Conservation (phyloP, 2,797 vertebrate genomes). For the Clangula hyemalis region DNA sequence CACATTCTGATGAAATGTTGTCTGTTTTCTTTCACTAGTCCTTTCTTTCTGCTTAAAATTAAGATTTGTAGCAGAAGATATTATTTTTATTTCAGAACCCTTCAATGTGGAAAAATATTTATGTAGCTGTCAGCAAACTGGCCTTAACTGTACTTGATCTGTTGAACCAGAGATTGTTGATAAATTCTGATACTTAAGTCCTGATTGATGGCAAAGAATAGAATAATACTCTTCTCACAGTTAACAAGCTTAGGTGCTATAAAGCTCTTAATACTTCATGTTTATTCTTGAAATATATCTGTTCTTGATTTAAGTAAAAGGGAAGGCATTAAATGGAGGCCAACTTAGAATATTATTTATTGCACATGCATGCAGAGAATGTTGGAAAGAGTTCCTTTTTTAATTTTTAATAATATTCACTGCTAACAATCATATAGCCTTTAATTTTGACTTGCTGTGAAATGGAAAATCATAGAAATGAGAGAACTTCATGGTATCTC, state of each 20-base stretch:
- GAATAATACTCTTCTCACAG: slow-evolving; percentile 63
- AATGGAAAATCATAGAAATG: not conserved
- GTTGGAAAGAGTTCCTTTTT: not conserved
- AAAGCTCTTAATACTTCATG: not conserved
- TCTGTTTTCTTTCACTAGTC: slow-evolving; percentile 46
- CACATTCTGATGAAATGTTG: slow-evolving; percentile 20
- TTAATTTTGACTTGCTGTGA: not conserved
- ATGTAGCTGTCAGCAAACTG: slow-evolving; percentile 59
- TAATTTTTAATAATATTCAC: not conserved
- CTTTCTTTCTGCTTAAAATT: slow-evolving; percentile 44
- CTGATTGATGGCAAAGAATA: slow-evolving; percentile 26
- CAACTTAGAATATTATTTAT: not conserved
- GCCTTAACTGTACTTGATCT: slow-evolving; percentile 48
- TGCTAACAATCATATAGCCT: not conserved
- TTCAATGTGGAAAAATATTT: slow-evolving; percentile 71
- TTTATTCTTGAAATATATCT: slow-evolving; percentile 5
- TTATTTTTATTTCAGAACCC: slow-evolving; percentile 31
- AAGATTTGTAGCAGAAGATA: slow-evolving; percentile 40
- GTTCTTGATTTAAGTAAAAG: slow-evolving; percentile 16
- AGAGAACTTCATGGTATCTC: not conserved
- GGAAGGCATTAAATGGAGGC: not conserved
- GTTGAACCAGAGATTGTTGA: slow-evolving; percentile 48
- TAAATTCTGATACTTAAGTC: slow-evolving; percentile 54
- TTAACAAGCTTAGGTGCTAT: slow-evolving; percentile 5
- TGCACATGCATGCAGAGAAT: not conserved